phyloP scores from a whole-genome alignment of 2,113 vertebrate genomes.

The Istiophorus platypterus region DNA sequence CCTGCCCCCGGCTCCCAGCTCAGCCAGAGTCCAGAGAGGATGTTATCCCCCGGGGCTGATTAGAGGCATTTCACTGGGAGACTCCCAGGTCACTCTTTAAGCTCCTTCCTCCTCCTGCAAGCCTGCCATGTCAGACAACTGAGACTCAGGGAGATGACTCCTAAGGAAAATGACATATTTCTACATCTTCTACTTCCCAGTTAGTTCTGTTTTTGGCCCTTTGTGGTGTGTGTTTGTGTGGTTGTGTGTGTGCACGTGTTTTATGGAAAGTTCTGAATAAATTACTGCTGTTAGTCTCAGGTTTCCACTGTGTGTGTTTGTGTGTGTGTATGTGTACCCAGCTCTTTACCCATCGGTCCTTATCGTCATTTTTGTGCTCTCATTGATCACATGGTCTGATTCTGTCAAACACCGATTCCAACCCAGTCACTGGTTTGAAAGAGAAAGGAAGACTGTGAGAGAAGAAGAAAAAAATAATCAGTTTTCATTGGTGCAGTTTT shows the following conservation, averaged over 20 bases:
- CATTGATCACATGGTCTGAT: slow-evolving; percentile 83
- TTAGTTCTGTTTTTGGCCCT: slow-evolving; percentile 36
- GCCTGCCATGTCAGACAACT: slow-evolving; percentile 61
- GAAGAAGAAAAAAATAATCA: slow-evolving; percentile 8
- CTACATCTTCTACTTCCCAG: slow-evolving; percentile 50
- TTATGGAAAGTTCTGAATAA: slow-evolving; percentile 24
- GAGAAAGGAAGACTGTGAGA: slow-evolving; percentile 34
- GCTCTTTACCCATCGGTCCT: slow-evolving; percentile 64
- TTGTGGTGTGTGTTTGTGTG: slow-evolving; percentile 17
- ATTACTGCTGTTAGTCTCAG: slow-evolving; percentile 48
- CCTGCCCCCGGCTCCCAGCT: slow-evolving; percentile 66
- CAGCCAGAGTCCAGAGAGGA: slow-evolving; percentile 76
- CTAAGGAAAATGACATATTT: slow-evolving; percentile 45
- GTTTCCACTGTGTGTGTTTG: slow-evolving; percentile 43
- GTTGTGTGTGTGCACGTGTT: slow-evolving; percentile 26
- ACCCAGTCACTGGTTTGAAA: slow-evolving; percentile 40
- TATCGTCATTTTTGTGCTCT: slow-evolving; percentile 61
- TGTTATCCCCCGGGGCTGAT: slow-evolving; percentile 82
- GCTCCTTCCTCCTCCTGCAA: slow-evolving; percentile 47
- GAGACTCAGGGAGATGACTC: slow-evolving; percentile 55
- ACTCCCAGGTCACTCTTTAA: slow-evolving; percentile 79
- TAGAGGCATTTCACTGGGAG: slow-evolving; percentile 80
- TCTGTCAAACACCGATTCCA: slow-evolving; percentile 69
- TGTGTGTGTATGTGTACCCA: slow-evolving; percentile 26
- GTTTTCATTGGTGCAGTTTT: slow-evolving; percentile 32